Conservation (phyloP, 2,888 invertebrate genomes). For the Cheilosia grossa region DNA sequence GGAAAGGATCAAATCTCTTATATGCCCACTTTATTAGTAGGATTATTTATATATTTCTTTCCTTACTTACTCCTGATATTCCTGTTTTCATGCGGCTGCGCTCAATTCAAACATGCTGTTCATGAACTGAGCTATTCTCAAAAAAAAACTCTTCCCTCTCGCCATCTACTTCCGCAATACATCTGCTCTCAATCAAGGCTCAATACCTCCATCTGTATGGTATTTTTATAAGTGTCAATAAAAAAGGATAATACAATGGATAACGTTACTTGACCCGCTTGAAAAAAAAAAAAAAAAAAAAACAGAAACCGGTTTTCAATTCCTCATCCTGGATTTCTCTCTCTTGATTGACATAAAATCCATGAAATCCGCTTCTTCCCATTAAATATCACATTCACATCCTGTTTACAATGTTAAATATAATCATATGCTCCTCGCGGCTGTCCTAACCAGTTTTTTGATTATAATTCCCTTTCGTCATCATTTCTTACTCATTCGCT, state of each 20-base stretch:
- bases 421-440: constrained; percentile 45
- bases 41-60: no score
- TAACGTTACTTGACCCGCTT: constrained; percentile 11
- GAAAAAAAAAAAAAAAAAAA: not conserved
- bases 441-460: constrained; percentile 59
- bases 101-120: no score
- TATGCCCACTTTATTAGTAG: no score
- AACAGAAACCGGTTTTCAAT: constrained; percentile 36
- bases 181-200: constrained; percentile 16
- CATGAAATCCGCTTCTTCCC: constrained; percentile 24
- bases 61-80: no score
- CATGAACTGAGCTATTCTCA: no score
- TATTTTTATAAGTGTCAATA: not conserved
- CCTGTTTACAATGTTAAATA: constrained; percentile 46
- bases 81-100: no score
- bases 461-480: constrained; percentile 30
- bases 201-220: not conserved
- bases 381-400: constrained; percentile 26
- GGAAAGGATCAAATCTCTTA: no score
- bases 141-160: no score
- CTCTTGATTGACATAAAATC: constrained; percentile 17
- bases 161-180: not conserved
- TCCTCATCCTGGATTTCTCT: constrained; percentile 39
- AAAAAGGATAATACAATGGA: not conserved
- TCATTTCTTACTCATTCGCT: constrained; percentile 18